Base-by-base conservation (phyloP, 2,113 vertebrate genomes). In the Candoia aspera region DNA sequence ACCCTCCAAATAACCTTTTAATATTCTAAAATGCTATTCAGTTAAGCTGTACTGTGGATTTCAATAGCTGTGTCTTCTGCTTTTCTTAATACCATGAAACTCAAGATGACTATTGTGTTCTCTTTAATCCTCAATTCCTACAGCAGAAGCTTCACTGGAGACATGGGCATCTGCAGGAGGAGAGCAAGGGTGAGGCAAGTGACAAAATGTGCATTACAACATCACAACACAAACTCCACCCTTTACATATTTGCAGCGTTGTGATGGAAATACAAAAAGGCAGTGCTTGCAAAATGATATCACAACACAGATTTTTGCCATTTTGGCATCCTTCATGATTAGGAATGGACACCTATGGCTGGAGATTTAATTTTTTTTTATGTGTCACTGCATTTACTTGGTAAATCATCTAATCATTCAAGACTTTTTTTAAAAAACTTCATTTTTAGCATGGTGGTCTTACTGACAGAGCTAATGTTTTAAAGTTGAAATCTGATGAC, bases 371-470 rank as follows among this genome's bases (percentile, higher is more conserved):
- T n/a, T n/a, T n/a, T 49, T 49, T 49, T 49, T 49, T 3, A 49
- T 85, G 33, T 64, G 89, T 88, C 62, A 92, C 46, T 86, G 21
- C 86, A 90, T 92, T 95, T 94, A 89, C 94, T 37, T 87, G 87
- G 64, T 54, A 29, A 88, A 68, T 93, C 93, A 0, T 89, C 19
- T 2, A 91, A 94, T 93, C 85, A 60, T 91, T 93, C 88, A 49
- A 49, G 46, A 3, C 5, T 49, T 49, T 49, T 49, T 49, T 0
- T 6, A 84, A 88, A 2, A 8, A 1, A 1, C 21, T 92, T 86
- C 84, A 19, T 42, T 33, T 29, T 53, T 29, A 95, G 33, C 4
- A 55, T 24, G 54, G 17, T 88, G 6, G 90, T 1, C 11, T 15
- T 73, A 26, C 10, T n/a, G 8, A 8, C 17, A 68, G 64, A 68